Conservation (phyloP, 1,140 invertebrate genomes). For the Drosophila malerkotliana region DNA sequence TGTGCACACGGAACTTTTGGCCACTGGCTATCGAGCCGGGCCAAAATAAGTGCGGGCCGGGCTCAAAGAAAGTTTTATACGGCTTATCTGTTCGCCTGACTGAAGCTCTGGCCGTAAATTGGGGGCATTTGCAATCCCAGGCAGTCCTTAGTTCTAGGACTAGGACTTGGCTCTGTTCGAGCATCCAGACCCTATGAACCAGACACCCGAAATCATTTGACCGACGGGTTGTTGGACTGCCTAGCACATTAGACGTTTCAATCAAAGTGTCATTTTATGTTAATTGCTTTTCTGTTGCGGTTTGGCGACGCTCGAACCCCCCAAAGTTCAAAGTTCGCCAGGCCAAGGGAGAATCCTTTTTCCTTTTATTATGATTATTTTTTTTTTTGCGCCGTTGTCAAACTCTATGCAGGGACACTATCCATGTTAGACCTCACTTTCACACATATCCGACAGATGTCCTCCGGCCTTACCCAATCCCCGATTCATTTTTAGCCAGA, state of each 20-base stretch:
- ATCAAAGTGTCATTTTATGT: constrained; percentile 60
- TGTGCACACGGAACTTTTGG: constrained; percentile 17
- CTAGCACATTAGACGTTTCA: constrained; percentile 52
- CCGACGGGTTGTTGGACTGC: constrained; percentile 41
- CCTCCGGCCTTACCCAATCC: constrained; percentile 8
- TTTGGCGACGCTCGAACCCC: constrained; percentile 28
- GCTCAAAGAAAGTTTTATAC: constrained; percentile 26
- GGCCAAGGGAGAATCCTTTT: constrained; percentile 36
- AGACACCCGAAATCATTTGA: neutral
- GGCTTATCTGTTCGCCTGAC: constrained; percentile 32
- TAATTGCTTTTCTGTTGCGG: constrained; percentile 55
- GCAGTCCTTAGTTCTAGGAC: neutral
- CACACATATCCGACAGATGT: constrained; percentile 48
- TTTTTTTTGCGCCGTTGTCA: constrained; percentile 13
- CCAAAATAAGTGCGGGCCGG: constrained; percentile 5
- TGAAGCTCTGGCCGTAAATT: constrained; percentile 17
- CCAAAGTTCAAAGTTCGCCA: constrained; percentile 50
- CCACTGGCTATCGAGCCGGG: constrained; percentile 19
- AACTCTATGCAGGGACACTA: constrained; percentile 23
- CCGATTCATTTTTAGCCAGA: constrained; percentile 15
- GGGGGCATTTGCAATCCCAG: neutral
- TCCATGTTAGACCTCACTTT: constrained; percentile 52
- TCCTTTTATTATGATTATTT: neutral
- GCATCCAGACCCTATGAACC: constrained; percentile 11
- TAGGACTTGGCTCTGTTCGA: constrained; percentile 2